phyloP scores from a whole-genome alignment of 23 tunicate species.

The Oikopleura vanhoeffeni region DNA sequence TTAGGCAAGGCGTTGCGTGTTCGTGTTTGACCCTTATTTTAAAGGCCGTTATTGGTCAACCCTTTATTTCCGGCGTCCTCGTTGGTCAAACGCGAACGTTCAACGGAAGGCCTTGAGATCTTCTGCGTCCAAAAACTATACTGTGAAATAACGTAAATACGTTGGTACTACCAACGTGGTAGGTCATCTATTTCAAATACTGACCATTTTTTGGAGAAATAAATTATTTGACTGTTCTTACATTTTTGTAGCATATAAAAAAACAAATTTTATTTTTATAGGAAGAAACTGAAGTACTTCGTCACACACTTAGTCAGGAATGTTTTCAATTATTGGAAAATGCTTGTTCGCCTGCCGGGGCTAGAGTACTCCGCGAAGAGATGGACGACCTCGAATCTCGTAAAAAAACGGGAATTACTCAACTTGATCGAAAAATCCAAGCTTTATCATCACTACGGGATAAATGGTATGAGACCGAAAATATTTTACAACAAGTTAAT shows the following conservation, averaged over 20 bases:
- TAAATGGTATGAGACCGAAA: not conserved
- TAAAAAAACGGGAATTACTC: not conserved
- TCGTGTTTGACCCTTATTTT: no score
- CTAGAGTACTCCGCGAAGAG: not conserved
- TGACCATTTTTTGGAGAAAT: no score
- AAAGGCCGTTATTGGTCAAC: no score
- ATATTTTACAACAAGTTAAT: not conserved
- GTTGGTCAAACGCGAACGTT: no score
- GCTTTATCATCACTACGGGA: not conserved
- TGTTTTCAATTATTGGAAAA: not conserved
- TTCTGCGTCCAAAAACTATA: no score
- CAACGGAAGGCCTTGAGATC: no score
- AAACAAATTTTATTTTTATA: not conserved
- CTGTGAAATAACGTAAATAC: no score
- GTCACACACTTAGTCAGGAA: not conserved
- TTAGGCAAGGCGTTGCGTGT: no score
- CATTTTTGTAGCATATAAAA: not conserved
- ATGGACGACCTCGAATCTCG: not conserved
- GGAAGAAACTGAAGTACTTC: not conserved
- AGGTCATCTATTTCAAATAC: no score
- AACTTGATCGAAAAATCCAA: slow-evolving; percentile 2
- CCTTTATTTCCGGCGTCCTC: no score
- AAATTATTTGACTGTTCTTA: not conserved
- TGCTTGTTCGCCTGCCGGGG: slow-evolving; percentile 3
- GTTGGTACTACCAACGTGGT: no score